These are phyloP conservation scores for Salvator merianae DNA, from an alignment of 2,113 vertebrate genomes.

Conservation along the genomic window DNA sequence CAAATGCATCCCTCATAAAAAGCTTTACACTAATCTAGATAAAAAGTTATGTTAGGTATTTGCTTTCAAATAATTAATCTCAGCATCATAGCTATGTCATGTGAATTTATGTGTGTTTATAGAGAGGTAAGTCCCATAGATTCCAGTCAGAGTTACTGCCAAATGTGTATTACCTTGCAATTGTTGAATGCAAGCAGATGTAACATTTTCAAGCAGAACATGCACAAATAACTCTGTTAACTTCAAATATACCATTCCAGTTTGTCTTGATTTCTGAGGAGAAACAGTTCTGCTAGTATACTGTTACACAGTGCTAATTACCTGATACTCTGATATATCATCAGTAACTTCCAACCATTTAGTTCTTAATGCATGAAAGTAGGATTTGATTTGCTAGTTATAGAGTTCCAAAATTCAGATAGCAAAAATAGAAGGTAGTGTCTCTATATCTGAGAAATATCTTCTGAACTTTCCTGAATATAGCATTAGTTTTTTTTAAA, in stretches of 20 bases:
- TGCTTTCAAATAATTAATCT: neutral
- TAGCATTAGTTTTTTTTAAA: too few species aligned
- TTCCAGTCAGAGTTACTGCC: neutral
- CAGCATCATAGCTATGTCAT: neutral
- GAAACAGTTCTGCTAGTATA: neutral
- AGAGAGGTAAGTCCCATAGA: neutral
- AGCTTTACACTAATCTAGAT: too few species aligned
- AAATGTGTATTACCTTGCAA: neutral
- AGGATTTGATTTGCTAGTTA: neutral
- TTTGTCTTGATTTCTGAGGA: neutral
- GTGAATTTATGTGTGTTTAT: neutral
- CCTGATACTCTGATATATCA: neutral
- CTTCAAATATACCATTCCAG: neutral
- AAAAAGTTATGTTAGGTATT: too few species aligned
- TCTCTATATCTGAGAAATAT: neutral
- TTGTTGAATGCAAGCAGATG: neutral
- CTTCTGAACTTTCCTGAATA: neutral
- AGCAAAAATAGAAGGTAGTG: neutral
- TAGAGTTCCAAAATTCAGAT: neutral
- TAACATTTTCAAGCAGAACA: neutral
- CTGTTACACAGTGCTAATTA: neutral
- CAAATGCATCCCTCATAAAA: too few species aligned
- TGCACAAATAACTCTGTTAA: too few species aligned
- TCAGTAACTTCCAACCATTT: too few species aligned
- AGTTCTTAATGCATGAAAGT: too few species aligned